Base-by-base conservation (phyloP, 2,113 vertebrate species). In the Festucalex cinctus region DNA sequence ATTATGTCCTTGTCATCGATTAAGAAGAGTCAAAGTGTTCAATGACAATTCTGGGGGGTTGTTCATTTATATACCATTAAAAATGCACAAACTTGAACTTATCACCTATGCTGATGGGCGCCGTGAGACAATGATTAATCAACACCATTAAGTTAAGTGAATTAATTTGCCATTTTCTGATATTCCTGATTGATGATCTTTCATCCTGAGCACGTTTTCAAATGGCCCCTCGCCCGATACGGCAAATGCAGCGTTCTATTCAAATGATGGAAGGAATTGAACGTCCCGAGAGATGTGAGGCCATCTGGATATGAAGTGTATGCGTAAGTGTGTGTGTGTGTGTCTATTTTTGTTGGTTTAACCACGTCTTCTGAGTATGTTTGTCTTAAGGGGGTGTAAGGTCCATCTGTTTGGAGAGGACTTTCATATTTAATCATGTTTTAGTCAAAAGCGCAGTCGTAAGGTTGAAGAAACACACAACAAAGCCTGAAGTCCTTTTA, bases 241-340 rank as follows among this genome's bases (percentile, higher is more conserved):
- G 13, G 51, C 66, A 89, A 84, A 83, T 68, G 58, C 70, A 56
- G 41, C 39, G 53, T 53, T 80, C 71, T 73, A 73, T 60, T 75
- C 58, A 82, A 79, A 79, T 85, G 58, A 86, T 76, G 74, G 69
- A 74, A 75, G 43, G 54, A 71, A 86, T 79, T 68, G 69, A 69
- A 72, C 24, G 3, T 86, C 83, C 78, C 76, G 58, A 49, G 82
- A 80, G 84, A 73, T 61, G 32, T 8, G 54, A 24, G 36, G 77
- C 88, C 84, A 90, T 88, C 89, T 89, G 82, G 63, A 75, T 70
- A 32, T 61, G 59, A 61, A 61, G 32, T 70, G 72, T 10, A 54
- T 13, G n/a, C 22, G 5, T 22, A 43, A 24, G 24, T 68, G 68
- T 70, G 63, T 65, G 64, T 76, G 60, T 56, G 49, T 37, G 37